Base-by-base conservation (phyloP, 2,797 vertebrate species). In the Spea hammondii region DNA sequence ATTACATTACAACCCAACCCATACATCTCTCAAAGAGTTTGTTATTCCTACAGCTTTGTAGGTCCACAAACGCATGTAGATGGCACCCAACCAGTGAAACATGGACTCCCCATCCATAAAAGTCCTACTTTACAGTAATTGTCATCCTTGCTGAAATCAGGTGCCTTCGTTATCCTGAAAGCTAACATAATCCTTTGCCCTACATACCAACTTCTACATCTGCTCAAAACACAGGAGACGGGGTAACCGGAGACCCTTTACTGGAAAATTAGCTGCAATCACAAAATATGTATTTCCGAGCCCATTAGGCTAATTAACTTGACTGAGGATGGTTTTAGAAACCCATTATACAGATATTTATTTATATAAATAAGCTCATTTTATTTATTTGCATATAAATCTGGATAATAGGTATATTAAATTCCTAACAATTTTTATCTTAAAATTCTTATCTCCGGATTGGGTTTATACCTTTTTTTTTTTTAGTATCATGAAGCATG, bases 1-100 rank as follows among this genome's bases (percentile, higher is more conserved):
- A 78, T 72, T 74, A 17, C 48, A 12, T 10, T 44, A 60, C 48
- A 60, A 45, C 62, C 77, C 77, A 72, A 8, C 70, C 51, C 64
- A 66, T 55, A 4, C 54, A 12, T 57, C 60, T 65, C 48, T 5
- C n/a, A 6, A 49, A 47, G 50, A 45, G n/a, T 10, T 5, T 47
- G 9, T 57, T 45, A 57, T 46, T 55, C 5, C 57, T 54, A 46
- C 9, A 59, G n/a, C 11, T 1, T 13, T n/a, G 55, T 13, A 59
- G n/a, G 11, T 59, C 8, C 9, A 3, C 10, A 0, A 1, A 3
- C 9, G 32, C 32, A 32, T 32, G 1, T 3, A 32, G 32, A 32
- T 32, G 32, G 32, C 32, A 32, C 32, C 32, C 32, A 32, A 32
- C 32, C 32, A 32, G 32, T 32, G 32, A 32, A 32, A 32, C 32